Evolutionary conservation across 2,113 vertebrate genomes (phyloP).

Genomic region (Percina caprodes): DNA sequence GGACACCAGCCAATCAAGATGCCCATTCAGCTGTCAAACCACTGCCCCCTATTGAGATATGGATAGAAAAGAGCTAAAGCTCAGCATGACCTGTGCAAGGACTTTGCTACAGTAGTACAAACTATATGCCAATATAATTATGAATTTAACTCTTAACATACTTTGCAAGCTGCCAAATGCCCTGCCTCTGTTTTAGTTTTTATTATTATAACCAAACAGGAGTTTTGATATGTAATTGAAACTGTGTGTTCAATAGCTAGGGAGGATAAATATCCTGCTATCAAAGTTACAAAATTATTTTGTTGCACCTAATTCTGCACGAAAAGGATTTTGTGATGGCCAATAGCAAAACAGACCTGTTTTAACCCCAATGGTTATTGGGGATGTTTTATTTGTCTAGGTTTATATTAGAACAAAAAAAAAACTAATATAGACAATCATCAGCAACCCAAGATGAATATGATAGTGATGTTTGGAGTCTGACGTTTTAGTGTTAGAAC

Average conservation of each 20-base stretch:
- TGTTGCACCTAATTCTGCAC: conserved; percentile 3
- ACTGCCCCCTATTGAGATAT: conserved; percentile 58
- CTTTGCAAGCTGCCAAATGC: neutral
- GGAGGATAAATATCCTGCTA: neutral
- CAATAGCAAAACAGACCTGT: neutral
- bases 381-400: neutral
- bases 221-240: neutral
- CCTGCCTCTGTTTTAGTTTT: neutral
- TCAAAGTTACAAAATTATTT: neutral
- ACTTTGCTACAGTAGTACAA: conserved; percentile 54
- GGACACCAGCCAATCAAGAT: conserved; percentile 73
- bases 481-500: conserved; percentile 17
- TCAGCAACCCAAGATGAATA: conserved; percentile 10
- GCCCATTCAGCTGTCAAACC: conserved; percentile 72
- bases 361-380: neutral
- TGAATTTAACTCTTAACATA: conserved; percentile 20
- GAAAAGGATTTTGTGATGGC: neutral
- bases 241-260: neutral
- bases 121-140: conserved; percentile 42
- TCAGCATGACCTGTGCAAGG: conserved; percentile 64
- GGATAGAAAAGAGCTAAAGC: conserved; percentile 48
- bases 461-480: neutral
- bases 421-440: neutral
- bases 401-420: neutral
- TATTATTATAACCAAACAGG: neutral